Base-by-base conservation (phyloP, 2,113 vertebrate genomes). In the Siniperca chuatsi region DNA sequence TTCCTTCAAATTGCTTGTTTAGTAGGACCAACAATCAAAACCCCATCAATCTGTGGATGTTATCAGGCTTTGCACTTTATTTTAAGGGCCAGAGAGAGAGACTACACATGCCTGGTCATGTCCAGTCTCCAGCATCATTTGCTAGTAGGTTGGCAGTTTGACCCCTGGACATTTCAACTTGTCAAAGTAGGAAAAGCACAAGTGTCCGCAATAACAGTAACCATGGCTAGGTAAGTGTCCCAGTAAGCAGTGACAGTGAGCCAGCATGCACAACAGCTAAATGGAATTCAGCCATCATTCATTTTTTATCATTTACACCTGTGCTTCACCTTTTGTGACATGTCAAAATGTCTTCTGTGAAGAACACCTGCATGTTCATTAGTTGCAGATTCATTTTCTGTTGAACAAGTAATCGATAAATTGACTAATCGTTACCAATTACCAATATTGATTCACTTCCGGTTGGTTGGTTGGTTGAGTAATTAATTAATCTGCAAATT, bases 11-110 rank as follows among this genome's bases (percentile, higher is more conserved):
- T 58, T 11, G 35, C 16, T 74, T 60, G n/a, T 75, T 75, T 57
- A 46, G 16, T 29, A 15, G 16, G 13, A 72, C 3, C 50, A 40
- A 25, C 33, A 40, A 15, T 37, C 0, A 3, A 33, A 25, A 46
- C 40, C 1, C 4, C 11, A 29, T 29, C 29, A 29, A 29, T 87
- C 75, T 83, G 76, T 85, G 81, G 75, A 88, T 85, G 85, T 90
- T 74, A 92, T 69, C 60, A 82, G 90, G 90, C 90, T 92, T 93
- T 91, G 82, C 90, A 87, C 76, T 78, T 93, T 93, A 93, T 92
- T 94, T 94, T 92, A 83, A 89, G 90, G 88, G 73, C 55, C 82
- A 79, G 66, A 82, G 67, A 35, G 82, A 54, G 50, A 82, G 73
- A 69, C 37, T 58, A 13, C 58, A 50, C 89, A 88, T 85, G 92